Base-by-base conservation (phyloP, 2,888 invertebrate genomes). In the Drosophila mercatorum region DNA sequence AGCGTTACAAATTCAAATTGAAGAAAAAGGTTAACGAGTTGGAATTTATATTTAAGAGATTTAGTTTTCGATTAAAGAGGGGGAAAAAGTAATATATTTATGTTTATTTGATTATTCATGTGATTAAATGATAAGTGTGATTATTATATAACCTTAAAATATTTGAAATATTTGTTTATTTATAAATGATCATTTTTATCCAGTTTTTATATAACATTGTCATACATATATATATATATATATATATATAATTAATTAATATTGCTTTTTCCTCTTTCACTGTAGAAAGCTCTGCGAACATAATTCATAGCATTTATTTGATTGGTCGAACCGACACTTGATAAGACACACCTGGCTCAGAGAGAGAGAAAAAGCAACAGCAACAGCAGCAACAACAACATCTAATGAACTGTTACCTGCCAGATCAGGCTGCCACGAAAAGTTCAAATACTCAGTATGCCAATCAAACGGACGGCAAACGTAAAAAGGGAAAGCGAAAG, bases 401-500 rank as follows among this genome's bases (percentile, higher is more conserved):
- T 47, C 51, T 77, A 72, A 78, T 71, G 52, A 78, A 59, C 61
- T 67, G 61, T 58, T 77, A 71, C 52, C 75, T 75, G 77, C 36
- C 70, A 72, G 78, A 70, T 66, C 61, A 64, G 58, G 49, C 63
- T 71, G 71, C 67, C 64, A 67, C 41, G 56, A 68, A 80, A 77
- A 79, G 84, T 79, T 83, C 77, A 77, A 75, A 79, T 62, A 66
- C 79, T 72, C 73, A 81, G 74, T 73, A 74, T 74, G 76, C 77
- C 81, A 73, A 80, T 79, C 78, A 80, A 83, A 74, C 47, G 65
- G 59, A 61, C 76, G 68, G 62, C 63, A 63, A 76, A 64, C 65
- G 57, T 65, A 67, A 78, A 83, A 80, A 75, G 89, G 86, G 85
- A 88, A 88, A 89, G 88, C 84, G 86, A 87, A 83, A 89, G 84